phyloP scores from a whole-genome alignment of 2,888 invertebrate species.

The Epinotia demarniana region DNA sequence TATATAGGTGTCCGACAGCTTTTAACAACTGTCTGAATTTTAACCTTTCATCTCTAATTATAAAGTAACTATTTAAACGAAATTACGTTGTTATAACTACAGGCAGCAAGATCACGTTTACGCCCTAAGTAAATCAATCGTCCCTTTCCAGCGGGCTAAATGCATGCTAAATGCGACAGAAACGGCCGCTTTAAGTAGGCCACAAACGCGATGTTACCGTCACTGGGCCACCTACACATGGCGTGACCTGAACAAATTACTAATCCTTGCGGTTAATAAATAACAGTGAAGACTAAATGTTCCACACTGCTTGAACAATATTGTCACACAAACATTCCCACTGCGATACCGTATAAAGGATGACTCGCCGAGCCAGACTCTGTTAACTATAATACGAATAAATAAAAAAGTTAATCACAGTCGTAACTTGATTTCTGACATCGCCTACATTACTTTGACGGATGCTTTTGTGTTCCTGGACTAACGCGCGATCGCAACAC shows the following conservation, averaged over 20 bases:
- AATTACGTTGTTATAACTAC: too few relatives aligned
- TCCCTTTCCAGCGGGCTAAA: not conserved
- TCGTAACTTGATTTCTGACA: too few relatives aligned
- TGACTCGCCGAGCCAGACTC: constrained; percentile 1
- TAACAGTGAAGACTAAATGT: constrained; percentile 47
- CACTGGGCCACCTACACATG: not conserved
- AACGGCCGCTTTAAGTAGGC: not conserved
- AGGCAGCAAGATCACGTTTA: too few relatives aligned
- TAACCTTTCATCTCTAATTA: too few relatives aligned
- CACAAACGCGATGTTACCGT: not conserved
- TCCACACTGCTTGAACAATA: constrained; percentile 59
- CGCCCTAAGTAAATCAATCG: not conserved
- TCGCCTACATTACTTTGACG: too few relatives aligned
- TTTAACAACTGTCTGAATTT: too few relatives aligned
- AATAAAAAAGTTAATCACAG: too few relatives aligned
- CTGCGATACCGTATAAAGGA: constrained; percentile 59
- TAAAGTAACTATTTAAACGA: too few relatives aligned
- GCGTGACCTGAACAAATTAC: not conserved
- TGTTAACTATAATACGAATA: not conserved
- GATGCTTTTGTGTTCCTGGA: too few relatives aligned
- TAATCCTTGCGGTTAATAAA: not conserved
- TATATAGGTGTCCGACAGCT: too few relatives aligned
- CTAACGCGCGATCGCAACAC: too few relatives aligned
- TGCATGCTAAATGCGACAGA: not conserved
- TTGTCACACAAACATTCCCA: constrained; percentile 54